Evolutionary conservation across 2,113 vertebrate genomes (phyloP).

Genomic region (Eubucco bourcierii): DNA sequence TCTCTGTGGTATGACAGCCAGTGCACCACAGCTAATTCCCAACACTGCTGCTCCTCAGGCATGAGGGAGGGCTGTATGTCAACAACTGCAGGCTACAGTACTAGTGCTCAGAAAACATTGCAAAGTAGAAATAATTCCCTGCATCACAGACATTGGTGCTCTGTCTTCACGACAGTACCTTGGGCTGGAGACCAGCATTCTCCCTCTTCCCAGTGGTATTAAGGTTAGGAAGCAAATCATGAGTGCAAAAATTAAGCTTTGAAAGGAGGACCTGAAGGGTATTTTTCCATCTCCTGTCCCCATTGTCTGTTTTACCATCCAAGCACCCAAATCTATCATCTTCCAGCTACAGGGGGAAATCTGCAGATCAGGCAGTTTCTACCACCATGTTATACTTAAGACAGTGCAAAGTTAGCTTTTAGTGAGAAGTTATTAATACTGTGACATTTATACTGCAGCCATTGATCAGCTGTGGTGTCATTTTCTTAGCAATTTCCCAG

Average conservation of each 20-base stretch:
- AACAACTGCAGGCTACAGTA: neutral
- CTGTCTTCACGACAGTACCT: neutral
- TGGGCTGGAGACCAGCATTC: neutral
- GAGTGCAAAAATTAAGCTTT: neutral
- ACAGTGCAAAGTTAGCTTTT: neutral
- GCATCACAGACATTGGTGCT: rapidly evolving
- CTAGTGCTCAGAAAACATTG: neutral
- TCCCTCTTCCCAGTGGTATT: neutral
- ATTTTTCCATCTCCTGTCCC: neutral
- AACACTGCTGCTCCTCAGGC: neutral
- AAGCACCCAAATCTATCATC: neutral
- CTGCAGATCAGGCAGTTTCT: neutral
- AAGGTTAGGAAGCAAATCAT: neutral
- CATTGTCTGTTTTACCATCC: neutral
- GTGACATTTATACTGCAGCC: neutral
- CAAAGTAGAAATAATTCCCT: neutral
- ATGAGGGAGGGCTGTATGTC: neutral
- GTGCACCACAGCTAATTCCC: neutral
- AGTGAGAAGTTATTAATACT: neutral
- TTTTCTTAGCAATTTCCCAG: neutral
- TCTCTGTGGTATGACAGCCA: neutral
- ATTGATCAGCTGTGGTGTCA: neutral
- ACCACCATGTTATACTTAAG: neutral
- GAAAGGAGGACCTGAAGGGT: neutral
- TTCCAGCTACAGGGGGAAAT: neutral